Percentiles rank a stretch among this genome's conserved stretches.
phyloP scores from a whole-genome alignment of 2,113 vertebrate genomes.

The Myrmophylax atrothorax region DNA sequence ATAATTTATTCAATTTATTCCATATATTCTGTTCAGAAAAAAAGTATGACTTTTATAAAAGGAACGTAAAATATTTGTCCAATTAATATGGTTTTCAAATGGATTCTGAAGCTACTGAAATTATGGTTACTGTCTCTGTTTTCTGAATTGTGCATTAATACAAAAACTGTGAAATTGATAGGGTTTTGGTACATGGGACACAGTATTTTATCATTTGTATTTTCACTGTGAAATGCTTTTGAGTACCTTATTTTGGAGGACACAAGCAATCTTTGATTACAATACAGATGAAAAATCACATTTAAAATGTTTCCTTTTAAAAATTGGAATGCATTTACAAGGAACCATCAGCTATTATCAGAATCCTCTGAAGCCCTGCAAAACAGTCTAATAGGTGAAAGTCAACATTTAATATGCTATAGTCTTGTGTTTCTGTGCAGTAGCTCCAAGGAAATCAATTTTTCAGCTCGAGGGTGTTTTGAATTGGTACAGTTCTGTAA shows the following conservation, averaged over 20 bases:
- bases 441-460: conserved; percentile 63
- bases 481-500: conserved; percentile 17
- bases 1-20: background rate
- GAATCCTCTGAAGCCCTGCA: background rate
- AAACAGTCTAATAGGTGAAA: conserved; percentile 34
- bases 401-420: conserved; percentile 33
- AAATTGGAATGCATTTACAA: background rate
- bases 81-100: background rate
- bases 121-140: background rate
- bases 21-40: background rate
- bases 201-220: background rate
- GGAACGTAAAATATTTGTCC: background rate
- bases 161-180: background rate
- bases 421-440: background rate
- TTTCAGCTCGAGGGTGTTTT: conserved; percentile 43
- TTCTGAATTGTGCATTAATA: background rate
- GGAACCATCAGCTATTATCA: background rate
- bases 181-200: background rate
- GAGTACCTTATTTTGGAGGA: background rate
- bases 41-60: background rate
- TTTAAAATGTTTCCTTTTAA: background rate
- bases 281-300: background rate
- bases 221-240: background rate
- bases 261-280: background rate
- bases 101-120: background rate